A percentile compares a stretch with the other conserved stretches of the same genome.
Evolutionary conservation across 2,888 invertebrate species (phyloP).

Genomic region (Stenodera caucasica): DNA sequence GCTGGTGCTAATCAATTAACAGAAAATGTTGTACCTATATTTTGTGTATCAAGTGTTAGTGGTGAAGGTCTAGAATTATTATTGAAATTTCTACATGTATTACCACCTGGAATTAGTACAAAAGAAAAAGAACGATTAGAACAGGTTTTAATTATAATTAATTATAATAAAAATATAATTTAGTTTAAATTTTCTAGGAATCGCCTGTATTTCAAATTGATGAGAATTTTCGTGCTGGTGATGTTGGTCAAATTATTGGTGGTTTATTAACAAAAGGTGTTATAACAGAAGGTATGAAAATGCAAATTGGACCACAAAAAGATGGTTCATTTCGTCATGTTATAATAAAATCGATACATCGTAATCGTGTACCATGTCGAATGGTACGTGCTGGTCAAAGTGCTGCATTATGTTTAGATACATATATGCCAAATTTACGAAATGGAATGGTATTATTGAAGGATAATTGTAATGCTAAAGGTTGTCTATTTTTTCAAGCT

Average conservation of each 20-base stretch:
- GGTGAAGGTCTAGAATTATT: slow-evolving; percentile 83
- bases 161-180: neutral
- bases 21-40: slow-evolving; percentile 73
- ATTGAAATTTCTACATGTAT: slow-evolving; percentile 82
- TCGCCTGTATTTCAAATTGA: slow-evolving; percentile 89
- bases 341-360: slow-evolving; percentile 81
- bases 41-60: slow-evolving; percentile 88
- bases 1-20: slow-evolving; percentile 70
- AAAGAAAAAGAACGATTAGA: slow-evolving; percentile 71
- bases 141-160: slow-evolving; percentile 55
- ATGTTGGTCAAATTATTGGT: slow-evolving; percentile 81
- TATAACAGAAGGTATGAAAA: slow-evolving; percentile 78
- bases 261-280: slow-evolving; percentile 84
- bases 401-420: slow-evolving; percentile 77
- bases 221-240: slow-evolving; percentile 86
- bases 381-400: slow-evolving; percentile 88
- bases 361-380: slow-evolving; percentile 89
- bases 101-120: slow-evolving; percentile 67
- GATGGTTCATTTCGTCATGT: slow-evolving; percentile 79
- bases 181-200: slow-evolving; percentile 57
- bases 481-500: slow-evolving; percentile 73
- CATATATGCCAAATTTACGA: slow-evolving; percentile 64
- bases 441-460: slow-evolving; percentile 85
- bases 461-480: slow-evolving; percentile 57
- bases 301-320: slow-evolving; percentile 75